These are phyloP conservation scores for Serranus cabrilla DNA, from an alignment of 2,797 vertebrate genomes.

Conservation along the genomic window DNA sequence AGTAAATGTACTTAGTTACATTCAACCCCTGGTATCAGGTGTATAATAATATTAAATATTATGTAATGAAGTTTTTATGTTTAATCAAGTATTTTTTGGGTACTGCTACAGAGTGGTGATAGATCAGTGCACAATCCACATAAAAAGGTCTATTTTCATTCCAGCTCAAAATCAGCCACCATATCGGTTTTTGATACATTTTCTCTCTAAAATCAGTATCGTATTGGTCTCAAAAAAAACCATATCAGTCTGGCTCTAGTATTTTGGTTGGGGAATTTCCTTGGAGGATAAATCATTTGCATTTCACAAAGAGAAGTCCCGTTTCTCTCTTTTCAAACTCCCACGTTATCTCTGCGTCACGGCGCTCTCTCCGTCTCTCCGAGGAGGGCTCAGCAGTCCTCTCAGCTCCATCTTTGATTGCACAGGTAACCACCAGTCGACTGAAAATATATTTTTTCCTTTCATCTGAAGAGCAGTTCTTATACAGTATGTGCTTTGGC, in stretches of 20 bases:
- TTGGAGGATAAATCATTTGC: slow-evolving; percentile 45
- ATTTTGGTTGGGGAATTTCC: slow-evolving; percentile 52
- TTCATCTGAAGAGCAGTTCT: slow-evolving; percentile 52
- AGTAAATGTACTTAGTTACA: no score
- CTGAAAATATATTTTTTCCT: slow-evolving; percentile 7
- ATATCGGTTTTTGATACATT: no score
- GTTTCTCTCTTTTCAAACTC: slow-evolving; percentile 52
- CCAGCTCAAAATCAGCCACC: no score
- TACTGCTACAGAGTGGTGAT: no score
- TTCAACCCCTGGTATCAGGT: no score
- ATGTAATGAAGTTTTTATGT: no score
- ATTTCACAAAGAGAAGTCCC: slow-evolving; percentile 64
- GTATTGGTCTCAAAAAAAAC: no score
- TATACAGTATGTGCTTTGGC: not conserved
- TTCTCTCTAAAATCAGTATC: no score
- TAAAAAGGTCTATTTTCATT: no score
- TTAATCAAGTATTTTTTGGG: no score
- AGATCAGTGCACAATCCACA: no score
- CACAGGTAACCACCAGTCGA: slow-evolving; percentile 56
- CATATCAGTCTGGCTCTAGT: not conserved
- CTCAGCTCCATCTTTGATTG: slow-evolving; percentile 61
- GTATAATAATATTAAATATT: no score
- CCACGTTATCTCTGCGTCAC: slow-evolving; percentile 33
- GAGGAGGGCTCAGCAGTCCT: slow-evolving; percentile 45
- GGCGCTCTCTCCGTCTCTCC: slow-evolving; percentile 12